Evolutionary conservation across 2,888 invertebrate genomes (phyloP).

Genomic region (Leptothorax acervorum): DNA sequence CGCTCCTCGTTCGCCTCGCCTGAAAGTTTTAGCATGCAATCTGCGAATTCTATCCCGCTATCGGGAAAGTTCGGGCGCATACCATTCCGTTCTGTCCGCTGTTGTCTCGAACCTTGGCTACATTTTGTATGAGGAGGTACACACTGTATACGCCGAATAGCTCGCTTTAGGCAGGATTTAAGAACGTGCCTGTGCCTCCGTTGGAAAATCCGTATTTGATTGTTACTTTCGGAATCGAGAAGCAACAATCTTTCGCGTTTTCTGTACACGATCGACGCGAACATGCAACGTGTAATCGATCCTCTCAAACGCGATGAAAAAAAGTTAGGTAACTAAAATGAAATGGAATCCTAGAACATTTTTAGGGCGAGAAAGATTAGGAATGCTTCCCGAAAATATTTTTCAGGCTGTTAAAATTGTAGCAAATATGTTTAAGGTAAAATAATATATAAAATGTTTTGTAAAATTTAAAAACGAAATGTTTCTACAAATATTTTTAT

Average conservation of each 20-base stretch:
- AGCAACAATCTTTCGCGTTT: slow-evolving; percentile 6
- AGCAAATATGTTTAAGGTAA: background rate
- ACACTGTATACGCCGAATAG: slow-evolving; percentile 36
- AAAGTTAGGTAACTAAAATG: background rate
- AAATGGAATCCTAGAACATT: background rate
- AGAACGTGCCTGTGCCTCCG: background rate
- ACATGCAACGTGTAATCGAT: background rate
- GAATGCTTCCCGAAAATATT: background rate
- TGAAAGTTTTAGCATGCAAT: slow-evolving; percentile 78
- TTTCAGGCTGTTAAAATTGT: background rate
- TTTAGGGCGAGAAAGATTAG: background rate
- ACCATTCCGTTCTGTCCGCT: slow-evolving; percentile 60
- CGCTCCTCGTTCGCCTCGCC: slow-evolving; percentile 27
- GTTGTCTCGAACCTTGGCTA: slow-evolving; percentile 63
- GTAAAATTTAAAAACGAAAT: background rate
- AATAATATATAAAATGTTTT: background rate
- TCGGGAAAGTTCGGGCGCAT: slow-evolving; percentile 61
- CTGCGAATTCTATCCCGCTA: slow-evolving; percentile 67
- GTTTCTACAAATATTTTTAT: slow-evolving; percentile 7
- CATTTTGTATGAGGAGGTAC: slow-evolving; percentile 69
- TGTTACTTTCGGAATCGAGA: slow-evolving; percentile 4
- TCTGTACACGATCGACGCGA: background rate
- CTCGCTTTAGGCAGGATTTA: slow-evolving; percentile 54
- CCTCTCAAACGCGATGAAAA: background rate
- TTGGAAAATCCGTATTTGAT: slow-evolving; percentile 12